Evolutionary conservation across 2,888 invertebrate genomes (phyloP).

Genomic region (Elegia similella): DNA sequence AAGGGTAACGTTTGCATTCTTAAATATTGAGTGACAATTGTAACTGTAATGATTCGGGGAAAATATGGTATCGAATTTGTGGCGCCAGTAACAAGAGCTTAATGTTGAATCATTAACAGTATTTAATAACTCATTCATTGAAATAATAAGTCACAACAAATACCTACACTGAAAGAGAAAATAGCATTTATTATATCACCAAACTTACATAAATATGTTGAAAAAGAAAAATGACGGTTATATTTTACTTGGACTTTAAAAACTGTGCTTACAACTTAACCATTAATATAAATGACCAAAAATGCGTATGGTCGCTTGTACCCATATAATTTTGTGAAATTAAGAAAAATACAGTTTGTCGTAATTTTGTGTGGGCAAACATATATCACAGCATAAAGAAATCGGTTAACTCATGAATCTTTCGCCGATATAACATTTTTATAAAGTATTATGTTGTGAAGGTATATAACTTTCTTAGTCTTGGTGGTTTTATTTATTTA

Average conservation of each 20-base stretch:
- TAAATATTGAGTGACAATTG: background rate
- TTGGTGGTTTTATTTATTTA: background rate
- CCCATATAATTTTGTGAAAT: conserved; percentile 6
- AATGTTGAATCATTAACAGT: background rate
- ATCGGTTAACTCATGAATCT: background rate
- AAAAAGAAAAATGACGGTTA: conserved; percentile 3
- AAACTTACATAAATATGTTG: background rate
- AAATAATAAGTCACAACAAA: background rate
- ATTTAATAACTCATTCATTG: background rate
- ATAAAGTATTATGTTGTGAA: background rate
- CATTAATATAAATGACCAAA: conserved; percentile 13
- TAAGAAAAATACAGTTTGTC: background rate
- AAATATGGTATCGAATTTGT: background rate
- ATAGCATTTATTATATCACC: background rate
- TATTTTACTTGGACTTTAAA: conserved; percentile 13
- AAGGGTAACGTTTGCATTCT: background rate
- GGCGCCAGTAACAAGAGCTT: background rate
- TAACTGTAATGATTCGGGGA: background rate
- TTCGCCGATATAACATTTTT: background rate
- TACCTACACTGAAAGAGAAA: background rate
- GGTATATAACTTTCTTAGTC: no score
- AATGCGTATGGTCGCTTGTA: background rate
- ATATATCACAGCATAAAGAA: conserved; percentile 3
- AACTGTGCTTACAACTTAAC: conserved; percentile 8
- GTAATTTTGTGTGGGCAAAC: conserved; percentile 4